phyloP scores from a whole-genome alignment of 2,797 vertebrate genomes.

The Gobionotothen gibberifrons region DNA sequence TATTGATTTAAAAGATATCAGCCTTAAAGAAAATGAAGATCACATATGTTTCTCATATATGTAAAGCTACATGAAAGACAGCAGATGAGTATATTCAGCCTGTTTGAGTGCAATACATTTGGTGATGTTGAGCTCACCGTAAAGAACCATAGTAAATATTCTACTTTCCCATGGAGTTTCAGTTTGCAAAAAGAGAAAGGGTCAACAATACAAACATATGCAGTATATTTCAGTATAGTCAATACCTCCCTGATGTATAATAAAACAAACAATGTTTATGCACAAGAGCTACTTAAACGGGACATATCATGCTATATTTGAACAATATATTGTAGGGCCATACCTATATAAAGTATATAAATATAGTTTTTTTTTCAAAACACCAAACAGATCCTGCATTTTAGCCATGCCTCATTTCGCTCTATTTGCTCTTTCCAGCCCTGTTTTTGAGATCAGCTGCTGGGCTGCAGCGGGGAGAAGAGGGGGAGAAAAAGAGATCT shows the following conservation, averaged over 20 bases:
- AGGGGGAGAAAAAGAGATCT: no score
- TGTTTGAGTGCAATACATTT: constrained; percentile 38
- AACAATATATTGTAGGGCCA: no score
- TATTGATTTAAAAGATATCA: constrained; percentile 14
- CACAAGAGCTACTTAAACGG: not conserved
- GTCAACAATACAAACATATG: not conserved
- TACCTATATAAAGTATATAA: no score
- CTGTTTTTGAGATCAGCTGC: no score
- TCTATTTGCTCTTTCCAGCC: no score
- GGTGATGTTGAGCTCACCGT: constrained; percentile 5
- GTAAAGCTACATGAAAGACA: constrained; percentile 25
- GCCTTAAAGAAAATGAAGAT: not conserved
- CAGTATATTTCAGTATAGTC: not conserved
- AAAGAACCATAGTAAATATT: constrained; percentile 32
- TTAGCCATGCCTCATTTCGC: no score
- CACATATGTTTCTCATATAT: constrained; percentile 38
- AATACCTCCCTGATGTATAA: not conserved
- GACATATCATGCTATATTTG: no score
- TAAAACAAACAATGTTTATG: not conserved
- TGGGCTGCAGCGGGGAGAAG: no score
- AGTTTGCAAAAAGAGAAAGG: no score
- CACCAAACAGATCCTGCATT: no score
- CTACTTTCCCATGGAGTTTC: constrained; percentile 18
- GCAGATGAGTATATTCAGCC: constrained; percentile 2
- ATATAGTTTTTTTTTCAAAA: no score